A percentile compares a stretch with the other conserved stretches of the same genome.
Evolutionary conservation across 2,113 vertebrate species (phyloP).

Genomic region (Felis catus): DNA sequence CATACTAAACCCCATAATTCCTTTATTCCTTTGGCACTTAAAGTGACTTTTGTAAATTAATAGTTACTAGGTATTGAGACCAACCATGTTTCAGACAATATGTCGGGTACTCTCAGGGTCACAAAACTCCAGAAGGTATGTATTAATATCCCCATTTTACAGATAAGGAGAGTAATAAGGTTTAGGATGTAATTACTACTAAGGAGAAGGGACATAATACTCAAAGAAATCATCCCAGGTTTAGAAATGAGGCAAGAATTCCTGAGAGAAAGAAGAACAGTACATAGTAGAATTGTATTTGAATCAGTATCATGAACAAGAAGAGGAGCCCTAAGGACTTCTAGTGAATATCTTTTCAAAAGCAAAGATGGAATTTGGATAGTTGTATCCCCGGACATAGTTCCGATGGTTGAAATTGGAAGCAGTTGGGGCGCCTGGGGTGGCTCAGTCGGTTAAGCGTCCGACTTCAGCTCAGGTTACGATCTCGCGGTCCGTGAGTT

Average conservation of each 20-base stretch:
- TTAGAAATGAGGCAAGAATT: neutral
- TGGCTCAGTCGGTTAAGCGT: too few relatives aligned
- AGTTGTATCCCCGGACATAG: too few relatives aligned
- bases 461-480: too few relatives aligned
- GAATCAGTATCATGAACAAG: neutral
- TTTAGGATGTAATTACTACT: neutral
- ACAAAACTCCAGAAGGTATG: neutral
- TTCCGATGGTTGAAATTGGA: neutral
- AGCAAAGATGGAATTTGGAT: neutral
- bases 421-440: neutral
- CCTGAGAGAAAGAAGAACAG: neutral
- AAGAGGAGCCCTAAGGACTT: neutral
- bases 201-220: neutral
- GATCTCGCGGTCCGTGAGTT: too few relatives aligned
- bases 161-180: neutral
- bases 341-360: neutral
- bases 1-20: neutral
- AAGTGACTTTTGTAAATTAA: slow-evolving; percentile 5
- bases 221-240: neutral
- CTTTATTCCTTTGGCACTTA: neutral
- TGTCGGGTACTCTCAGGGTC: neutral
- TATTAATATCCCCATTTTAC: neutral
- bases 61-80: neutral
- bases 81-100: neutral
- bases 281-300: neutral